Base-by-base conservation (phyloP, 2,797 vertebrate species). In the Nannoperca obscura region DNA sequence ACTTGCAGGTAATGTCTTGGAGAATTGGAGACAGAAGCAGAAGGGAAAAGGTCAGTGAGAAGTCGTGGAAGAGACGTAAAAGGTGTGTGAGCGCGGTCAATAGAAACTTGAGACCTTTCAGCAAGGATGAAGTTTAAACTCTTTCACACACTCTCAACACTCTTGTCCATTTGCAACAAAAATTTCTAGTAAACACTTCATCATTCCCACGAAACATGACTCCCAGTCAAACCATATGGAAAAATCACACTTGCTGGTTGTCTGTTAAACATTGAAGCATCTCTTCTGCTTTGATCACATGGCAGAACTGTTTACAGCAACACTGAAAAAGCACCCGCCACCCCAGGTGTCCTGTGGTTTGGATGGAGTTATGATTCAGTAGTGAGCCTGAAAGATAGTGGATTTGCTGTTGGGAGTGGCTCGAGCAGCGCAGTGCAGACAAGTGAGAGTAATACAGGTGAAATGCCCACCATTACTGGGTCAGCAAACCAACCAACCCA, bases 391-490 rank as follows among this genome's bases (percentile, higher is more conserved):
- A 74, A 60, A 75, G 64, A 78, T 74, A 68, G 74, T 32, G 11
- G 67, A 34, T 50, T 38, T 50, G 78, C 60, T 79, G 58, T 46
- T 46, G 55, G 74, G 24, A 27, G 66, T 57, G 19, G 53, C 40
- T 52, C 0, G 20, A 78, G 60, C 76, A 36, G 47, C 27, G 40
- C 54, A 12, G 70, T 73, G 76, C 78, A 77, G 74, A 83, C 70
- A 73, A 71, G 82, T 82, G 60, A 85, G 76, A 88, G 80, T 80
- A 88, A 88, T 78, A 78, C 63, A 84, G 85, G 82, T 85, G 71
- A 82, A 83, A 49, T 66, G 27, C 22, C 40, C 54, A 70, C 53
- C 5, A 27, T 84, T 84, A 85, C 58, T 85, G 78, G 85, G 83
- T 86, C 86, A 86, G 70, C 77, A 82, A 91, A 83, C 59, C 76